A percentile compares a stretch with the other conserved stretches of the same genome.
Evolutionary conservation across 2,797 vertebrate genomes (phyloP).

Genomic region (Austrolebias charrua): DNA sequence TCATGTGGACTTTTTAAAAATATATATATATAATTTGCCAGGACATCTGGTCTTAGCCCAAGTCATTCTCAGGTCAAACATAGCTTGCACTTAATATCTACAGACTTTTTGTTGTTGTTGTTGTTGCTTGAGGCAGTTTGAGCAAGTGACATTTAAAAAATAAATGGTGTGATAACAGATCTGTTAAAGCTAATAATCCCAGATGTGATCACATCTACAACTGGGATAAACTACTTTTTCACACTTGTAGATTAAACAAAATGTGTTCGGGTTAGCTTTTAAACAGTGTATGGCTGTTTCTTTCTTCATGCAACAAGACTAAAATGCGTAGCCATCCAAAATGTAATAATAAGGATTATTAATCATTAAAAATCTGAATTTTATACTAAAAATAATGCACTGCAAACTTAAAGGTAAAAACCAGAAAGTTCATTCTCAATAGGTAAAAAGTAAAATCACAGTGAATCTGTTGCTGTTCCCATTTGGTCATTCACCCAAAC

Average conservation of each 20-base stretch:
- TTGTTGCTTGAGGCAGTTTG: constrained; percentile 12
- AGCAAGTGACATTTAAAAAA: constrained; percentile 37
- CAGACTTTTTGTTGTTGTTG: constrained; percentile 16
- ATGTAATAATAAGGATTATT: background rate
- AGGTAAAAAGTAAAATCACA: background rate
- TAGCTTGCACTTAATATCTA: constrained; percentile 61
- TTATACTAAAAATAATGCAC: no score
- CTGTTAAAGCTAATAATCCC: constrained; percentile 56
- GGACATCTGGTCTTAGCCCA: constrained; percentile 64
- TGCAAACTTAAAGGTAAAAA: background rate
- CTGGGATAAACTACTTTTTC: constrained; percentile 32
- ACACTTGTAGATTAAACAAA: constrained; percentile 27
- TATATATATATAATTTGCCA: constrained; percentile 60
- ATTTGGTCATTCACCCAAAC: no score
- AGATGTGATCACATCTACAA: constrained; percentile 54
- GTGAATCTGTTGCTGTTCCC: constrained; percentile 19
- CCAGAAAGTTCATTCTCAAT: no score
- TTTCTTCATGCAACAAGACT: background rate
- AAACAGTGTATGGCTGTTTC: background rate
- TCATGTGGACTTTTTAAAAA: constrained; percentile 52
- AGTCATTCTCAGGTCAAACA: constrained; percentile 68
- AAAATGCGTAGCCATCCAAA: background rate
- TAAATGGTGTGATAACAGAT: constrained; percentile 54
- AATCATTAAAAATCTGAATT: no score
- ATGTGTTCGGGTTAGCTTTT: background rate